Evolutionary conservation across 2,888 invertebrate genomes (phyloP).

Genomic region (Unio delphinus): DNA sequence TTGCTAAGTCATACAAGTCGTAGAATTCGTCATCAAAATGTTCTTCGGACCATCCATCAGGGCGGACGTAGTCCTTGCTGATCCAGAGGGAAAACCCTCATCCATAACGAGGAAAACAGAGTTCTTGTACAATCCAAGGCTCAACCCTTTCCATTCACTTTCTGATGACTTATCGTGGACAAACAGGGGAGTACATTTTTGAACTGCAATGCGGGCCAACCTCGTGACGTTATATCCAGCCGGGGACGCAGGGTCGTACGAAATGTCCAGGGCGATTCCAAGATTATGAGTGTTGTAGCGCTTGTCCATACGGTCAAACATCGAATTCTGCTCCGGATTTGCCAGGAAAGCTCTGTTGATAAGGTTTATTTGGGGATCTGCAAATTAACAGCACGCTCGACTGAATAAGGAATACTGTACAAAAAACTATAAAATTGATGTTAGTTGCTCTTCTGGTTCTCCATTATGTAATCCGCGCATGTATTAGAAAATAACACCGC

Average conservation of each 20-base stretch:
- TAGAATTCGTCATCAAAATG: slow-evolving; percentile 25
- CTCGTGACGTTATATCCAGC: slow-evolving; percentile 6
- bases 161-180: slow-evolving; percentile 14
- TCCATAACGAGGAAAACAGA: slow-evolving; percentile 48
- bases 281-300: slow-evolving; percentile 43
- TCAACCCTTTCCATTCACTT: slow-evolving; percentile 17
- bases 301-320: slow-evolving; percentile 39
- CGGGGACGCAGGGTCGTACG: slow-evolving; percentile 16
- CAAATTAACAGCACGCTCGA: neutral
- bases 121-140: slow-evolving; percentile 45
- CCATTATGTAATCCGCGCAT: too few species aligned
- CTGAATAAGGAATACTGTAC: neutral
- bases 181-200: slow-evolving; percentile 49
- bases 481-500: too few species aligned
- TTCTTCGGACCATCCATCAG: slow-evolving; percentile 7
- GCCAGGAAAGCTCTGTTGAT: slow-evolving; percentile 44
- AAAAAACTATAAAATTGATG: neutral
- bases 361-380: slow-evolving; percentile 27
- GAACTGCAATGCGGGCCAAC: slow-evolving; percentile 41
- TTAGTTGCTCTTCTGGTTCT: too few species aligned
- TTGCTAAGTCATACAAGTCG: slow-evolving; percentile 31
- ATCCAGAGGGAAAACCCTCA: slow-evolving; percentile 36
- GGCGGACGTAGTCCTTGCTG: slow-evolving; percentile 21
- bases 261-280: slow-evolving; percentile 46
- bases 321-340: slow-evolving; percentile 39